Conservation (phyloP, 2,113 vertebrate species). For the Clarias macrocephalus region DNA sequence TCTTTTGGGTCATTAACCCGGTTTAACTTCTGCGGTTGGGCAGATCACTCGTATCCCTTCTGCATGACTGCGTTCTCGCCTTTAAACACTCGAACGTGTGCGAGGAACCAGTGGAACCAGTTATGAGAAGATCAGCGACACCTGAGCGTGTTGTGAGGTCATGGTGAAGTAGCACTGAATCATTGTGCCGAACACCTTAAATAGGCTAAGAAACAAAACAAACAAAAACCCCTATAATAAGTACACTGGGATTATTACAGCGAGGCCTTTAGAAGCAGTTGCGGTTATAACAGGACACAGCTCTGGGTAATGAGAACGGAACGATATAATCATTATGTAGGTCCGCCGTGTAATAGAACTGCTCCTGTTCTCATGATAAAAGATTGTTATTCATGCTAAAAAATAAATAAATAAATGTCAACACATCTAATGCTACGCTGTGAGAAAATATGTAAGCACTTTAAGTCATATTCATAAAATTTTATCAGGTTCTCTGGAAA, state of each 20-base stretch:
- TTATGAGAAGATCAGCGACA: not conserved
- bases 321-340: not conserved
- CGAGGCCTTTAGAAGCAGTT: not conserved
- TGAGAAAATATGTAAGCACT: not conserved
- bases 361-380: not conserved
- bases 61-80: not conserved
- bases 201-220: not conserved
- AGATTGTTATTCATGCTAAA: not conserved
- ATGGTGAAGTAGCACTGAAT: not conserved
- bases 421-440: not conserved
- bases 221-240: not conserved
- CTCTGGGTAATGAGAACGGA: not conserved
- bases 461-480: not conserved
- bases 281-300: not conserved
- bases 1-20: not conserved
- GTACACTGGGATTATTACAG: not conserved
- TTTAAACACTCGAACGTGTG: not conserved
- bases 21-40: not conserved
- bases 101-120: slow-evolving; percentile 33
- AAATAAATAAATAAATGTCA: not conserved
- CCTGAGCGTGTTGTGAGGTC: slow-evolving; percentile 5
- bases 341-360: not conserved
- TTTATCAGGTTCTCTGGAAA: not conserved
- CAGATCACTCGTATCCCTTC: not conserved
- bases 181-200: not conserved